phyloP scores from a whole-genome alignment of 2,797 vertebrate species.

The Acanthurus lineatus region DNA sequence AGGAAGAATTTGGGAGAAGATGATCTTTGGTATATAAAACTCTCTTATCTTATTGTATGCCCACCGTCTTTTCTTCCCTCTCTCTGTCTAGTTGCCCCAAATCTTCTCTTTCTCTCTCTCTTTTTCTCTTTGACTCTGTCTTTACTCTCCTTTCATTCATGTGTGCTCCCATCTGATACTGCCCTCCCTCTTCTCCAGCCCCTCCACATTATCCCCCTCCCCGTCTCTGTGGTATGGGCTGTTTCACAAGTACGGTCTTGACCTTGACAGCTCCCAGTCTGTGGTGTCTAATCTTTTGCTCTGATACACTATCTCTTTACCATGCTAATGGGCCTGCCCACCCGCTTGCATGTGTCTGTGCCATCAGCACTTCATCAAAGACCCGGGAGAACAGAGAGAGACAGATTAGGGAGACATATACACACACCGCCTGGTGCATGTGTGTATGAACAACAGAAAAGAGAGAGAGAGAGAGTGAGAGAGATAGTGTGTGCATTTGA shows the following conservation, averaged over 20 bases:
- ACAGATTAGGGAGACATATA: conserved; percentile 79
- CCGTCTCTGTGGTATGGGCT: conserved; percentile 65
- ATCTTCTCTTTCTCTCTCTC: conserved; percentile 9
- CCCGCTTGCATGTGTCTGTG: conserved; percentile 68
- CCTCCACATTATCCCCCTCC: conserved; percentile 49
- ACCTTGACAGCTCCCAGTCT: conserved; percentile 87
- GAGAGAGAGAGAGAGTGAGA: conserved; percentile 55
- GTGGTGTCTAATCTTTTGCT: conserved; percentile 84
- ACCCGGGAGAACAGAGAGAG: conserved; percentile 75
- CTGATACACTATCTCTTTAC: conserved; percentile 86
- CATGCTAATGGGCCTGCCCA: conserved; percentile 85
- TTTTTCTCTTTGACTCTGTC: conserved; percentile 6
- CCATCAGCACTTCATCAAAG: conserved; percentile 88
- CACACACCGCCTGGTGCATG: conserved; percentile 53
- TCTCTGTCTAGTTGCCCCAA: conserved; percentile 14
- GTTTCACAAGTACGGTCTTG: conserved; percentile 86
- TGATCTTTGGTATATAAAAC: conserved; percentile 49
- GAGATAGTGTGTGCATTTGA: conserved; percentile 63
- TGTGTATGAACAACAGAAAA: conserved; percentile 64
- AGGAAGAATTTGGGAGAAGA: conserved; percentile 9
- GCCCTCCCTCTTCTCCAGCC: conserved; percentile 28
- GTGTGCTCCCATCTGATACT: conserved; percentile 55
- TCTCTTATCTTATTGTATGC: conserved; percentile 32
- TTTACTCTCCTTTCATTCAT: conserved; percentile 50
- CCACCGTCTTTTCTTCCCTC: conserved; percentile 23